Percentiles rank a stretch among this genome's conserved stretches.
Evolutionary conservation across 2,113 vertebrate species (phyloP).

Genomic region (Tringa solitaria): DNA sequence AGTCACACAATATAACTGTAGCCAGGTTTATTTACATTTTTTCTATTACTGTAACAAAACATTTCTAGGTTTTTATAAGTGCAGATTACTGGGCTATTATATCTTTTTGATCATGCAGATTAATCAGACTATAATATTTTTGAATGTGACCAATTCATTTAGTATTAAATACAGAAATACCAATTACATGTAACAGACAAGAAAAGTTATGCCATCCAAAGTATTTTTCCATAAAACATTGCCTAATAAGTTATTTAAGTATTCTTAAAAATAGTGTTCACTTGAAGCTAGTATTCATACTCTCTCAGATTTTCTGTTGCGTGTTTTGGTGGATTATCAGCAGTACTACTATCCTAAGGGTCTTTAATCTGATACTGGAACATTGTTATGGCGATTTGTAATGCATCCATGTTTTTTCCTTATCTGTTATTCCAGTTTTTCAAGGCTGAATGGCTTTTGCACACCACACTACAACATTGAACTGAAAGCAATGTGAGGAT

Average conservation of each 20-base stretch:
- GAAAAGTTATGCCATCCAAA: background rate
- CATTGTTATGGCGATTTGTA: background rate
- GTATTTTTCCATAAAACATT: background rate
- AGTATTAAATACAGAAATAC: background rate
- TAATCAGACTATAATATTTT: background rate
- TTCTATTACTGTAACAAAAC: background rate
- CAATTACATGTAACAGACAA: background rate
- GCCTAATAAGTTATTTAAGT: background rate
- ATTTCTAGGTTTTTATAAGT: background rate
- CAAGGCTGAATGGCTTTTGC: background rate
- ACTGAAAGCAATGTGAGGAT: background rate
- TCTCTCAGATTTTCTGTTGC: background rate
- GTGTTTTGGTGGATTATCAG: background rate
- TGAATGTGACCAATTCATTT: background rate
- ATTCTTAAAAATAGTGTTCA: background rate
- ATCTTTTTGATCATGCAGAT: background rate
- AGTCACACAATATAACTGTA: background rate
- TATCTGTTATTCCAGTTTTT: background rate
- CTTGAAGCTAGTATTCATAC: background rate
- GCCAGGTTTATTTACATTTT: background rate
- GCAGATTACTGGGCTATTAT: background rate
- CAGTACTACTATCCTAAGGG: background rate
- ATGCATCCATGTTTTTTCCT: background rate
- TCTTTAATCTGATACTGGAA: background rate
- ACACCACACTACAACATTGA: background rate